Percentiles rank a stretch among this genome's conserved stretches.
Conservation (phyloP, 2,888 invertebrate species). For the Cotesia congregata region DNA sequence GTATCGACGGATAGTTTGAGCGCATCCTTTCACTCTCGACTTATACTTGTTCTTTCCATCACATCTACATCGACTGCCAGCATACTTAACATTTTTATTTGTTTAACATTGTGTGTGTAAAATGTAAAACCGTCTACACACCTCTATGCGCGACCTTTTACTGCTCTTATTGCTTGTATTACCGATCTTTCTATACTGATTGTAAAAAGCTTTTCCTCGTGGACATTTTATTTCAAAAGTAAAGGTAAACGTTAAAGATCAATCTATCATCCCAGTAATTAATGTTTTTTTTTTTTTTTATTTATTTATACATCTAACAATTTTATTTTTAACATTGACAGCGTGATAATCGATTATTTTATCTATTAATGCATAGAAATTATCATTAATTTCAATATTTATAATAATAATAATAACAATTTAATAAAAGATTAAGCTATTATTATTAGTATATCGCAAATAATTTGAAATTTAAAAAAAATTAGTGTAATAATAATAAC, state of each 20-base stretch:
- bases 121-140: slow-evolving; percentile 18
- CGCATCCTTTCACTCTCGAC: slow-evolving; percentile 41
- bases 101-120: not conserved
- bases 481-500: too few relatives aligned
- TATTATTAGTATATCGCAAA: too few relatives aligned
- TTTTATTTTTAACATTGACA: slow-evolving; percentile 11
- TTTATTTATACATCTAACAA: not conserved
- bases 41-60: slow-evolving; percentile 18
- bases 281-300: slow-evolving; percentile 10
- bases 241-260: slow-evolving; percentile 1
- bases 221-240: slow-evolving; percentile 3
- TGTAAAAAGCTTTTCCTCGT: slow-evolving; percentile 12
- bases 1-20: slow-evolving; percentile 3
- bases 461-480: too few relatives aligned
- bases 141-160: slow-evolving; percentile 36
- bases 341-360: not conserved
- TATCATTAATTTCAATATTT: not conserved
- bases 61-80: slow-evolving; percentile 5
- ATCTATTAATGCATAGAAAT: slow-evolving; percentile 7
- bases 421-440: too few relatives aligned
- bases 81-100: slow-evolving; percentile 3
- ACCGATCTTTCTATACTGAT: slow-evolving; percentile 27
- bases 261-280: not conserved
- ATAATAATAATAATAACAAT: too few relatives aligned
- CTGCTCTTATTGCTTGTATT: slow-evolving; percentile 25